phyloP scores from a whole-genome alignment of 2,797 vertebrate species.

The Chelmon rostratus region DNA sequence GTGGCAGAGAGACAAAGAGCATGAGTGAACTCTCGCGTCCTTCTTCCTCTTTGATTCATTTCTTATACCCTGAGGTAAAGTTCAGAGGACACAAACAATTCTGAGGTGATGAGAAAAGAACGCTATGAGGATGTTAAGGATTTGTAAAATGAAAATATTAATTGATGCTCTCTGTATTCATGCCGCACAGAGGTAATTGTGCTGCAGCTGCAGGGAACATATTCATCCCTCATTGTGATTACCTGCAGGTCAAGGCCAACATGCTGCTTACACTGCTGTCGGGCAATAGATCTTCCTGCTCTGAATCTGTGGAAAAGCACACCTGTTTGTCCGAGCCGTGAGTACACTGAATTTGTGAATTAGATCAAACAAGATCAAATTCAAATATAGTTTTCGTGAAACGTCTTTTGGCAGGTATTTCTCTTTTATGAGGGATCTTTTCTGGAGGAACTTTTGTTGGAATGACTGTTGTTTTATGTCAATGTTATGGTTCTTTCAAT shows the following conservation, averaged over 20 bases:
- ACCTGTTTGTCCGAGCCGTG: neutral
- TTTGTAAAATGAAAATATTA: neutral
- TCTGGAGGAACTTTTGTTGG: neutral
- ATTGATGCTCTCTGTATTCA: slow-evolving; percentile 15
- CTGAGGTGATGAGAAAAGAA: neutral
- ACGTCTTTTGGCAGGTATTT: neutral
- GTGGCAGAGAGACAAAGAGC: slow-evolving; percentile 6
- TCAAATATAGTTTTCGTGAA: neutral
- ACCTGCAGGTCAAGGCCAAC: slow-evolving; percentile 5
- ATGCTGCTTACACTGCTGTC: neutral
- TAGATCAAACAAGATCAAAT: neutral
- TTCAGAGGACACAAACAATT: slow-evolving; percentile 6
- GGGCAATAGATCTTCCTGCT: neutral
- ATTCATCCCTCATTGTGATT: slow-evolving; percentile 26
- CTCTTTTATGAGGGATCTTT: neutral
- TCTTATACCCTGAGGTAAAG: slow-evolving; percentile 27
- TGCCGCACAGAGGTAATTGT: slow-evolving; percentile 34
- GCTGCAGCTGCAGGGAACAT: slow-evolving; percentile 21
- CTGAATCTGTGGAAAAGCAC: neutral
- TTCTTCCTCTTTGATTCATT: slow-evolving; percentile 20
- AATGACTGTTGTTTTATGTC: neutral
- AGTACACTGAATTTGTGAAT: slow-evolving; percentile 17
- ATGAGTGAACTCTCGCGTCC: neutral
- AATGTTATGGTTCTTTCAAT: slow-evolving; percentile 1
- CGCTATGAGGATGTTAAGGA: neutral